phyloP scores from a whole-genome alignment of 1,140 invertebrate species.

The Ectropis grisescens region DNA sequence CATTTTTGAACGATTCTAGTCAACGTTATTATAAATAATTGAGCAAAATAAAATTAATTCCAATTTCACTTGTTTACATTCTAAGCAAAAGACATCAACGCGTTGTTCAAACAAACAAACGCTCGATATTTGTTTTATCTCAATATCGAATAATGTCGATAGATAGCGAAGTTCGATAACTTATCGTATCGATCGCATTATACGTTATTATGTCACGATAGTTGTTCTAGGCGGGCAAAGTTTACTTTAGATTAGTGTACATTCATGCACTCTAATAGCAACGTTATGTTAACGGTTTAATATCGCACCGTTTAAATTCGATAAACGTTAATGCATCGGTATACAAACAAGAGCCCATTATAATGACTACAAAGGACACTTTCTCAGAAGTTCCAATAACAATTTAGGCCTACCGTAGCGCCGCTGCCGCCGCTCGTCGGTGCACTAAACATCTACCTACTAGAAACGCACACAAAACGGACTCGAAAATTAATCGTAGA shows the following conservation, averaged over 20 bases:
- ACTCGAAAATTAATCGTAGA: slow-evolving; percentile 42
- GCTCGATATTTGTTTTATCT: slow-evolving; percentile 23
- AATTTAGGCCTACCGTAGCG: slow-evolving; percentile 43
- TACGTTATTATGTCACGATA: slow-evolving; percentile 28
- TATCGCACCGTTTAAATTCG: too few species aligned
- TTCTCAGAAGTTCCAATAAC: slow-evolving; percentile 34
- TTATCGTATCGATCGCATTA: slow-evolving; percentile 50
- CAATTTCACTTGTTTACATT: slow-evolving; percentile 7
- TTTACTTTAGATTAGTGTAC: slow-evolving; percentile 11
- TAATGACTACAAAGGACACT: slow-evolving; percentile 48
- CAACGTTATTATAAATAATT: too few species aligned
- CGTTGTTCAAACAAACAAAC: slow-evolving; percentile 29
- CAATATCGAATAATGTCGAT: slow-evolving; percentile 25
- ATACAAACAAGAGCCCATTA: slow-evolving; percentile 27
- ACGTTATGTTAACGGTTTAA: not conserved
- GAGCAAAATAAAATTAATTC: too few species aligned
- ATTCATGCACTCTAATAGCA: not conserved
- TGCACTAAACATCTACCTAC: slow-evolving; percentile 40
- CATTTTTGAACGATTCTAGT: too few species aligned
- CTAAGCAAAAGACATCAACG: slow-evolving; percentile 61
- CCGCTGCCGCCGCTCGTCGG: slow-evolving; percentile 28
- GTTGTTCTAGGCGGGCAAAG: slow-evolving; percentile 26
- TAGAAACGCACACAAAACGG: slow-evolving; percentile 40
- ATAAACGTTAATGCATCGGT: too few species aligned
- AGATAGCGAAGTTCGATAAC: slow-evolving; percentile 38